A percentile compares a stretch with the other conserved stretches of the same genome.
Conservation (phyloP, 2,797 vertebrate genomes). For the Eulemur coronatus region DNA sequence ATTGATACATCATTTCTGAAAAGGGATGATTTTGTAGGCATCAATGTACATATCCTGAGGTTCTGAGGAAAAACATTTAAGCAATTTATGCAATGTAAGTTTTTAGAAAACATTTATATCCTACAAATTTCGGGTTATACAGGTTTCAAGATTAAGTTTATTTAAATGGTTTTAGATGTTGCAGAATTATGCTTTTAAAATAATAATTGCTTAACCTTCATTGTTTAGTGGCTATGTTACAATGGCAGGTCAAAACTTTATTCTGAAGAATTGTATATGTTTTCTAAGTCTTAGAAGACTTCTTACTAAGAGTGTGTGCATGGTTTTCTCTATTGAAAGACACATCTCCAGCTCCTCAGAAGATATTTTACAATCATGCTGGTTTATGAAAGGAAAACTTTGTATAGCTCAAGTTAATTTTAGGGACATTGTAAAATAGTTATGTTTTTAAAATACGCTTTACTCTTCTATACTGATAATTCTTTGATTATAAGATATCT, state of each 20-base stretch:
- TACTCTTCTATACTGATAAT: conserved; percentile 1
- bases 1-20: not conserved
- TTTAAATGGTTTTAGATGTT: conserved; percentile 35
- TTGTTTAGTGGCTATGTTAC: not conserved
- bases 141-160: conserved; percentile 41
- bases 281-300: not conserved
- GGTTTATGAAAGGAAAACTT: not conserved
- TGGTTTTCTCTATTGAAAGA: not conserved
- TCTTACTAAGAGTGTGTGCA: not conserved
- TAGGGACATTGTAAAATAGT: not conserved
- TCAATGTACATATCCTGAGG: not conserved
- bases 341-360: not conserved
- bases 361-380: conserved; percentile 3
- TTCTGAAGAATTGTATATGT: not conserved
- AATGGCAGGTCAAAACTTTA: not conserved
- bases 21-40: not conserved
- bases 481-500: conserved; percentile 19
- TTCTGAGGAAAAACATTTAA: conserved; percentile 20
- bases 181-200: conserved; percentile 4
- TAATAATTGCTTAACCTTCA: not conserved
- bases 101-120: not conserved
- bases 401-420: not conserved
- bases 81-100: not conserved
- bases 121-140: not conserved
- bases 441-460: not conserved